Evolutionary conservation across 2,113 vertebrate genomes (phyloP).

Genomic region (Gila orcuttii): DNA sequence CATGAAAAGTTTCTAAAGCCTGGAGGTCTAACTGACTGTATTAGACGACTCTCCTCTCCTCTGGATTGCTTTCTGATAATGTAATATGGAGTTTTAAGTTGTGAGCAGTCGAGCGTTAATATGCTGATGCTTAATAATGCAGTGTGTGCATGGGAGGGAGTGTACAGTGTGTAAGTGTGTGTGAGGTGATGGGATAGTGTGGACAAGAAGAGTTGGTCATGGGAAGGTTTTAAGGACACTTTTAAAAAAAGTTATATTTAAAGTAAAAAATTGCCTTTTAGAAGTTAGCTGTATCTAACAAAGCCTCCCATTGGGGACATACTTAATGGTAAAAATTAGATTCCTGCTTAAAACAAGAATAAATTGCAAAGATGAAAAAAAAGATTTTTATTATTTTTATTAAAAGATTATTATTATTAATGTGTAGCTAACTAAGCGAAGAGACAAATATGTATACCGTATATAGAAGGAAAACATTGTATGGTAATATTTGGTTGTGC

Average conservation of each 20-base stretch:
- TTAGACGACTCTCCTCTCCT: neutral
- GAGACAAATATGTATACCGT: too few species aligned
- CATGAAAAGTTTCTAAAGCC: conserved; percentile 12
- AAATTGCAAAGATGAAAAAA: too few species aligned
- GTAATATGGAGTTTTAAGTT: conserved; percentile 53
- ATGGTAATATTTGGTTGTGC: neutral
- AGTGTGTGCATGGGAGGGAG: neutral
- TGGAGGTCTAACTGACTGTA: neutral
- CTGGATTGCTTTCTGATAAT: conserved; percentile 37
- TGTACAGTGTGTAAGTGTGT: conserved; percentile 33
- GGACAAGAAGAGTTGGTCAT: neutral
- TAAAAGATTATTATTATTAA: too few species aligned
- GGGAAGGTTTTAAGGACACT: neutral
- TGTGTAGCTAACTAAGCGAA: too few species aligned
- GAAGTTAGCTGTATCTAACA: neutral
- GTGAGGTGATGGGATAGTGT: neutral
- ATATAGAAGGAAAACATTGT: neutral
- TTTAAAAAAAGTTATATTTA: neutral
- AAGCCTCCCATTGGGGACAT: neutral
- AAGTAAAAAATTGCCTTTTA: neutral
- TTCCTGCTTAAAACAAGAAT: too few species aligned
- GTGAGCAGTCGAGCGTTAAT: conserved; percentile 48
- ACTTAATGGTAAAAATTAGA: neutral
- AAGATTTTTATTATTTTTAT: too few species aligned
- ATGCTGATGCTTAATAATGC: conserved; percentile 53